Evolutionary conservation across 2,797 vertebrate genomes (phyloP), one percentile per base, ranked within the genome.

Genomic region (Alauda arvensis): DNA sequence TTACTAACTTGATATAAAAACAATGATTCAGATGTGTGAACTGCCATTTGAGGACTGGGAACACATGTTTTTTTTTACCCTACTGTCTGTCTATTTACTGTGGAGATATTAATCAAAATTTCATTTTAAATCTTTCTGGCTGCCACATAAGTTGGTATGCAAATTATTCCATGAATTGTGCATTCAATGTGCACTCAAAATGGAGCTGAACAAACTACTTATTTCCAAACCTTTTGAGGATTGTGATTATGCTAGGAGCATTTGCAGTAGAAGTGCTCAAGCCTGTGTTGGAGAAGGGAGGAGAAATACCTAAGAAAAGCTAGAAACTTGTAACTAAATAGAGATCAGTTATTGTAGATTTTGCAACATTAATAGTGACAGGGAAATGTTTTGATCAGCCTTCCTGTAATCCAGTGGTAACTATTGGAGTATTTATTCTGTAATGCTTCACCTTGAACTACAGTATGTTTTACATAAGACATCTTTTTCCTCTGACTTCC

Each of bases 101-200:
- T 76, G 60, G 48, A 77, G 29, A 20, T 71, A 40, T 72, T 84
- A 4, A 48, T 88, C 59, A 66, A 69, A 86, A 90, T 45, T 56
- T 65, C 39, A 49, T 59, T 89, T 87, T 57, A 85, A 80, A 82
- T 39, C 3, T 65, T 81, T 77, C 74, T 78, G 48, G 8, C 51
- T 84, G 53, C 65, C 66, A 85, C 28, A 68, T 40, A 76, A 70
- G 31, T 80, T 31, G 5, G 23, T 28, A 85, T 61, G 60, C 21
- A 89, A 89, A 94, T 88, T 80, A 69, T 71, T 40, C 52, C 1
- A 10, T 88, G 76, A 94, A 88, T 52, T 76, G 42, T 48, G 14
- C 29, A 48, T 57, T 55, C 63, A n/a, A n/a, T n/a, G n/a, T n/a
- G n/a, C n/a, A n/a, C n/a, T n/a, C 51, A 92, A 89, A 82, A 68